These are phyloP conservation scores for Clusia tigrina DNA, from an alignment of 2,888 invertebrate genomes.

Conservation along the genomic window DNA sequence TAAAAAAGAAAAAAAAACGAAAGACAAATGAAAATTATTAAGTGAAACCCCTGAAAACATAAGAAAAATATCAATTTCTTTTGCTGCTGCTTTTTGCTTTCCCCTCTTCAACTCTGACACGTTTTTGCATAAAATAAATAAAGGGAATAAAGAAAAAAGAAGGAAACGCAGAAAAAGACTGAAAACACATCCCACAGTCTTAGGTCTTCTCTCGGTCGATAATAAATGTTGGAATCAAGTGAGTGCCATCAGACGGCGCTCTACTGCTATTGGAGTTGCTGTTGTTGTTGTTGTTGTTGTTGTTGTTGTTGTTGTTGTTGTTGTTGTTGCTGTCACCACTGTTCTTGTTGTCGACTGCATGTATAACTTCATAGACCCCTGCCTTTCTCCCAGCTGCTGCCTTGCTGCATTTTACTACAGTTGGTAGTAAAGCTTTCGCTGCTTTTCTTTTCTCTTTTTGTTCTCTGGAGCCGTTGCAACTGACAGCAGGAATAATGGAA, in stretches of 20 bases:
- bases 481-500: constrained; percentile 18
- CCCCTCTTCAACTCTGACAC: background rate
- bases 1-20: background rate
- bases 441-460: background rate
- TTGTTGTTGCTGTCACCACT: background rate
- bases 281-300: background rate
- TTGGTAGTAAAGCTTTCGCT: background rate
- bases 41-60: background rate
- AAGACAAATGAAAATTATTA: background rate
- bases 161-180: background rate
- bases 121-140: background rate
- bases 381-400: too few relatives aligned
- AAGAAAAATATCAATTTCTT: constrained; percentile 17
- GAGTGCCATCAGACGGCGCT: background rate
- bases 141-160: background rate
- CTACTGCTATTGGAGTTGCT: too few relatives aligned
- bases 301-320: background rate
- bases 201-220: constrained; percentile 16
- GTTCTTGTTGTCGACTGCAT: background rate
- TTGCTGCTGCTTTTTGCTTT: constrained; percentile 8
- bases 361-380: background rate
- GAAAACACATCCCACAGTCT: constrained; percentile 12
- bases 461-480: background rate
- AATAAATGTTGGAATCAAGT: constrained; percentile 9
- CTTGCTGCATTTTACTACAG: too few relatives aligned